Conservation (phyloP, 2,113 vertebrate genomes). For the Donacobius atricapilla region DNA sequence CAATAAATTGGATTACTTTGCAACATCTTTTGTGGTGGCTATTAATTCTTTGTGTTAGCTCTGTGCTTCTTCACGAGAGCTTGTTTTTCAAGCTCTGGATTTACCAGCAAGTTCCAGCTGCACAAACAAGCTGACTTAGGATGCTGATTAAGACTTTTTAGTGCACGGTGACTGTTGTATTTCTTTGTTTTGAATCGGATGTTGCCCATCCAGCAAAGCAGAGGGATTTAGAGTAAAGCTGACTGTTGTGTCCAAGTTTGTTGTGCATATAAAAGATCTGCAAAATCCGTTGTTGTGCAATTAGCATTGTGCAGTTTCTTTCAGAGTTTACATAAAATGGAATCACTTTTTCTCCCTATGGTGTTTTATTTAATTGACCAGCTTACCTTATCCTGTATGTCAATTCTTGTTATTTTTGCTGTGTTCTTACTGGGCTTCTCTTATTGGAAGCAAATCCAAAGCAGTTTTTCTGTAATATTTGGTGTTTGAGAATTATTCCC, state of each 20-base stretch:
- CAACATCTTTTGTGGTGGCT: constrained; percentile 11
- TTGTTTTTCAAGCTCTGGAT: constrained; percentile 14
- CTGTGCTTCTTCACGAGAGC: background rate
- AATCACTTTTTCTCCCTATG: background rate
- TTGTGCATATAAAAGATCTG: constrained; percentile 31
- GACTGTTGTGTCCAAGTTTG: background rate
- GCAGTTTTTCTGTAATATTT: background rate
- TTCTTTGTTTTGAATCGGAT: constrained; percentile 34
- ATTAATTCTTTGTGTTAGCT: background rate
- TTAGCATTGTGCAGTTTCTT: background rate
- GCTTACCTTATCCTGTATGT: background rate
- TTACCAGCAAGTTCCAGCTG: constrained; percentile 45
- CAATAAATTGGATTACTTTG: constrained; percentile 20
- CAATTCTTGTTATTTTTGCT: background rate
- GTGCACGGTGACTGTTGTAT: background rate
- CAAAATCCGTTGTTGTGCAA: background rate
- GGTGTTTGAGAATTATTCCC: background rate
- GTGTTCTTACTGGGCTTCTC: background rate
- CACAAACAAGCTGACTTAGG: constrained; percentile 12
- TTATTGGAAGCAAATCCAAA: background rate
- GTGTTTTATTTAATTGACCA: background rate
- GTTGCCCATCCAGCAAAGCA: background rate
- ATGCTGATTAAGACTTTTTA: constrained; percentile 39
- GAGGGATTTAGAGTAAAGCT: constrained; percentile 39
- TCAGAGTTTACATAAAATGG: background rate